A percentile compares a stretch with the other conserved stretches of the same genome.
Conservation (phyloP, 2,797 vertebrate species). For the Propithecus perrieri region DNA sequence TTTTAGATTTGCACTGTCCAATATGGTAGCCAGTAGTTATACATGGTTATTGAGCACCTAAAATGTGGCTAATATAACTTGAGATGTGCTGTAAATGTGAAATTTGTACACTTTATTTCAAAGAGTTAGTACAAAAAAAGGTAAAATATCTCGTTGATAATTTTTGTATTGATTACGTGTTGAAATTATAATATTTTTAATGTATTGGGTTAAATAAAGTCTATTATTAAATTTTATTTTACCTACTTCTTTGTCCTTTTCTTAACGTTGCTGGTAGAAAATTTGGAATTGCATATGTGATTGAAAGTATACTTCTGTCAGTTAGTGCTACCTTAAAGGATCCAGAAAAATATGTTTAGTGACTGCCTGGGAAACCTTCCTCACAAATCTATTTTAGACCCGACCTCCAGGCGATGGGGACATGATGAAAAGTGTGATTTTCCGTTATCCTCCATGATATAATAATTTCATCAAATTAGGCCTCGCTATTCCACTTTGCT, state of each 20-base stretch:
- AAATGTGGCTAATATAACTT: neutral
- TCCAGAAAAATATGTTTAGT: neutral
- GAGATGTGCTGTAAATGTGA: neutral
- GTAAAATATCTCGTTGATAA: neutral
- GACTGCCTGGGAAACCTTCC: neutral
- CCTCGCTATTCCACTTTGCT: neutral
- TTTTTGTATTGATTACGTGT: neutral
- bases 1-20: neutral
- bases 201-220: slow-evolving; percentile 5
- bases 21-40: neutral
- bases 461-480: neutral
- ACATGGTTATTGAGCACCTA: neutral
- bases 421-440: neutral
- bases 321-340: neutral
- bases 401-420: neutral
- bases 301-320: neutral
- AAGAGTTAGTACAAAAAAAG: neutral
- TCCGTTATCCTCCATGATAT: neutral
- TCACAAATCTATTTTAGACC: neutral
- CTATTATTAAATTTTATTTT: neutral
- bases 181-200: slow-evolving; percentile 24
- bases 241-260: neutral
- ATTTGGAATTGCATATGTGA: neutral
- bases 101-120: neutral
- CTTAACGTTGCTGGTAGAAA: neutral